Evolutionary conservation across 2,888 invertebrate genomes (phyloP).

Genomic region (Pseudanteris insignis): DNA sequence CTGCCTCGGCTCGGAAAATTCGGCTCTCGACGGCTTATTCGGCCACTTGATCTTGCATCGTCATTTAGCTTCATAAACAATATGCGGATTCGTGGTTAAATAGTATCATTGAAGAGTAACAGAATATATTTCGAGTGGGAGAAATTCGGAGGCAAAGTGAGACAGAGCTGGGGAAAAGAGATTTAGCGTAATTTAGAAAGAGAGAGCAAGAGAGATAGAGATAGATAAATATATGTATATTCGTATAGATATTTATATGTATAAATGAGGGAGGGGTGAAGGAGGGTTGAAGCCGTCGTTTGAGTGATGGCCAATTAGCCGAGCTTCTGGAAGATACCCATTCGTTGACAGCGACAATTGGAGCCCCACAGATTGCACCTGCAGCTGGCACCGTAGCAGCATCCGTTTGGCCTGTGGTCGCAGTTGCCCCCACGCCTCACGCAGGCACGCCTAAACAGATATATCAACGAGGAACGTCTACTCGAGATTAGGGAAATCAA

Average conservation of each 20-base stretch:
- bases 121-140: too few species aligned
- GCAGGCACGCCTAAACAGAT: constrained; percentile 87
- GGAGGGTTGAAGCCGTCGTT: neutral
- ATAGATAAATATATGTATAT: neutral
- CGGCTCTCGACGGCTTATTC: neutral
- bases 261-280: too few species aligned
- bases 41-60: neutral
- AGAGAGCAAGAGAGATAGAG: constrained; percentile 11
- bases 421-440: constrained; percentile 83
- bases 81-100: too few species aligned
- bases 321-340: constrained; percentile 90
- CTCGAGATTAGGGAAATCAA: constrained; percentile 65
- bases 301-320: constrained; percentile 69
- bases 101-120: too few species aligned
- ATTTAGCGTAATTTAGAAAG: too few species aligned
- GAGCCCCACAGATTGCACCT: constrained; percentile 90
- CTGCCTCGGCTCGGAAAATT: neutral
- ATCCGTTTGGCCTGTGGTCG: constrained; percentile 85
- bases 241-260: too few species aligned
- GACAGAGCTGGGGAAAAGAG: neutral
- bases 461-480: constrained; percentile 84
- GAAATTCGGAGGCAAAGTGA: neutral
- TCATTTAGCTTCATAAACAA: too few species aligned
- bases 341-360: constrained; percentile 87
- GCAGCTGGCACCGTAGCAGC: constrained; percentile 86